Evolutionary conservation across 1,140 invertebrate genomes (phyloP), one percentile per base, ranked within the genome.

Genomic region (Drosophila ficusphila): DNA sequence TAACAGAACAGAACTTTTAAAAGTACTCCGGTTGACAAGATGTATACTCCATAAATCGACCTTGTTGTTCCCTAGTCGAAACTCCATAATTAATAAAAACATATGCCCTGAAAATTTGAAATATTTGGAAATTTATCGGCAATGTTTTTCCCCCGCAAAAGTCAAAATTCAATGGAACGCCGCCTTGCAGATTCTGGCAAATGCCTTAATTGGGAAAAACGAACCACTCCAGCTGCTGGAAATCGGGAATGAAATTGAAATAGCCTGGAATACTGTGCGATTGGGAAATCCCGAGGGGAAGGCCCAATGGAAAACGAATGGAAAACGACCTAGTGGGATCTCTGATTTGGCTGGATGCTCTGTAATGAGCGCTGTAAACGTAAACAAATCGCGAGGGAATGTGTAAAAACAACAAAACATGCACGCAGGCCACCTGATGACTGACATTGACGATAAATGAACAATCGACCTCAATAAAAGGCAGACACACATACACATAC

Each of bases 371-470:
- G 69, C 25, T 60, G 62, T 69, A 67, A 65, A 81, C 53, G 68
- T 76, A 71, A 61, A 46, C 53, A 47, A 79, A 47, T 67, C 47
- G 71, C 64, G 39, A 53, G 77, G 77, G 74, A 77, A 82, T 82
- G 74, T 83, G 79, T 83, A 64, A 83, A 83, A 58, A 64, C 78
- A 82, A 82, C 78, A 82, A 82, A 77, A 62, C 78, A 83, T 62
- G 69, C 76, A 62, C 57, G 52, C 74, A 82, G 74, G 52, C 79
- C 79, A 82, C 73, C 78, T 69, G 78, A 78, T 73, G 78, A 82
- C 79, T 82, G 78, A 82, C 78, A 82, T 82, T 82, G 78, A 83
- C 79, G 78, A 82, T 82, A 82, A 82, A 82, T 82, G 78, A 82
- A 78, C 78, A 82, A 82, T 82, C 78, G 78, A 82, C 78, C 78